Evolutionary conservation across 1,140 invertebrate species (phyloP).

Genomic region (Tribolium madens): DNA sequence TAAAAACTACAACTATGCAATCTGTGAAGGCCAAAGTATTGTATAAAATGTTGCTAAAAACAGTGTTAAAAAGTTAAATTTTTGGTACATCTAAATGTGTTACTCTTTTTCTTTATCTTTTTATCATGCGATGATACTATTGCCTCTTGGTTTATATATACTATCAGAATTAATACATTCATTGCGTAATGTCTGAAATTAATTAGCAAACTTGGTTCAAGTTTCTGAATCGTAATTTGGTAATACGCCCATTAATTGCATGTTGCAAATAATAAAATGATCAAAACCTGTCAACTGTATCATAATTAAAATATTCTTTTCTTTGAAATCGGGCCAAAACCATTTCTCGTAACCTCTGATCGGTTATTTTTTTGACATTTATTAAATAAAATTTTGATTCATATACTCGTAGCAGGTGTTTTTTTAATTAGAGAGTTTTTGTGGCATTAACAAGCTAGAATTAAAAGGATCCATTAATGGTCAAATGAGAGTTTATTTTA

Average conservation of each 20-base stretch:
- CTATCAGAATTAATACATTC: neutral
- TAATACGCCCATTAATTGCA: neutral
- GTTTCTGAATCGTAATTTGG: neutral
- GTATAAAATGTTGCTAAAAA: no score
- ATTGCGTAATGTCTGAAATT: neutral
- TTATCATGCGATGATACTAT: no score
- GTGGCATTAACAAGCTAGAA: neutral
- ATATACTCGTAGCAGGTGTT: neutral
- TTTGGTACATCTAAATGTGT: no score
- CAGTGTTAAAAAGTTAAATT: no score
- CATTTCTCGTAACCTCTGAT: no score
- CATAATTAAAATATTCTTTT: neutral
- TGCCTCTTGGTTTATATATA: neutral
- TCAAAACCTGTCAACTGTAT: neutral
- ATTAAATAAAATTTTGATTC: neutral
- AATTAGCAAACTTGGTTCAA: neutral
- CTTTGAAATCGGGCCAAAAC: neutral
- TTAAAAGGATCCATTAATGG: neutral
- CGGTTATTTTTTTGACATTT: neutral
- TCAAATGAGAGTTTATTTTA: constrained; percentile 7
- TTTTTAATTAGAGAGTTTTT: constrained; percentile 4
- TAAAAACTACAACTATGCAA: no score
- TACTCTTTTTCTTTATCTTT: no score
- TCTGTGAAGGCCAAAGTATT: no score
- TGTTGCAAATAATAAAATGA: neutral